Evolutionary conservation across 2,113 vertebrate genomes (phyloP).

Genomic region (Aplodontia rufa): DNA sequence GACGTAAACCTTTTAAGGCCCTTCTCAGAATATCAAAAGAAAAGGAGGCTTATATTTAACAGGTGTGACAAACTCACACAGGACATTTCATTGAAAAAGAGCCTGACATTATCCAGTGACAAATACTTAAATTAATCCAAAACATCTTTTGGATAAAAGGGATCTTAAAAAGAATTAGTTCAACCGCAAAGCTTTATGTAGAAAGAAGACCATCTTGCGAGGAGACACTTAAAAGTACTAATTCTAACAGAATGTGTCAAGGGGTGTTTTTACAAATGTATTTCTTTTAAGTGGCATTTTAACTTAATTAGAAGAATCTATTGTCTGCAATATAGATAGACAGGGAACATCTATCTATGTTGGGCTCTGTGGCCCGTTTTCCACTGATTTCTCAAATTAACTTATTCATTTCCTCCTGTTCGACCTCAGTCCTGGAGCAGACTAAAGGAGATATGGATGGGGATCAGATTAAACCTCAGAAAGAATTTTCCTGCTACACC

Average conservation of each 20-base stretch:
- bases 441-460: not conserved
- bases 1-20: conserved; percentile 87
- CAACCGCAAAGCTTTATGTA: conserved; percentile 74
- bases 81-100: conserved; percentile 84
- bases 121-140: conserved; percentile 88
- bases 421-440: not conserved
- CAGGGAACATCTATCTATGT: no score
- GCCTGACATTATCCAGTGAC: conserved; percentile 86
- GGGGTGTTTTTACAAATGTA: conserved; percentile 1
- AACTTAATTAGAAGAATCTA: not conserved
- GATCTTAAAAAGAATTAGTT: conserved; percentile 80
- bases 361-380: not conserved
- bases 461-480: not conserved
- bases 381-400: not conserved
- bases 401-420: not conserved
- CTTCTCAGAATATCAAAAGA: conserved; percentile 88
- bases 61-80: conserved; percentile 86
- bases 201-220: conserved; percentile 70
- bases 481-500: not conserved
- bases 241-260: conserved; percentile 79
- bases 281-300: conserved; percentile 21
- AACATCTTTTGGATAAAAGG: conserved; percentile 85
- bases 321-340: not conserved
- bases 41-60: conserved; percentile 88
- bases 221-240: conserved; percentile 75